Conservation (phyloP, 2,113 vertebrate species). For the Aptenodytes forsteri region DNA sequence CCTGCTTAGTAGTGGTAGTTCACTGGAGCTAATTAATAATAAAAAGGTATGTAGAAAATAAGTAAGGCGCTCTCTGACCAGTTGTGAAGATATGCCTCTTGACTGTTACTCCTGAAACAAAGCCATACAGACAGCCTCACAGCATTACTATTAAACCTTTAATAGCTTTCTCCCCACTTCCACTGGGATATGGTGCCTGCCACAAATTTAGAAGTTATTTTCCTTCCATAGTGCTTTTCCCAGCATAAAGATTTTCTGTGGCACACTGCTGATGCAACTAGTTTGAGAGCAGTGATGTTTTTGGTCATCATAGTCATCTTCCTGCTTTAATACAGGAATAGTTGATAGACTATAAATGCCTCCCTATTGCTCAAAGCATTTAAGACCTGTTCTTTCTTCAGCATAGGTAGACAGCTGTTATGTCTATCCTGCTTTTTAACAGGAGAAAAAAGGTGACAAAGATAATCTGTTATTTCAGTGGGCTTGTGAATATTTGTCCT, state of each 20-base stretch:
- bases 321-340: not conserved
- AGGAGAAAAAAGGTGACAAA: not conserved
- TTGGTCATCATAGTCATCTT: not conserved
- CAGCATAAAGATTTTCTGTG: not conserved
- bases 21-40: not conserved
- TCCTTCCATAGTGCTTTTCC: not conserved
- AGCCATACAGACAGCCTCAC: not conserved
- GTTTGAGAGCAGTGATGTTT: not conserved
- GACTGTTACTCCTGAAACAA: not conserved
- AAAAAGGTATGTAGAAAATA: not conserved
- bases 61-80: not conserved
- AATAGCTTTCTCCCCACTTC: not conserved
- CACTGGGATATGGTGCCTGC: not conserved
- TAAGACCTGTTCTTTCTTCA: not conserved
- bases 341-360: not conserved
- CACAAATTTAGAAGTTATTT: not conserved
- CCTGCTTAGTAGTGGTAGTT: not conserved
- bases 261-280: not conserved
- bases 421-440: not conserved
- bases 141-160: not conserved
- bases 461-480: not conserved
- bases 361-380: not conserved
- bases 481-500: not conserved
- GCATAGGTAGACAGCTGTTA: not conserved
- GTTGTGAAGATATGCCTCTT: not conserved